Conservation (phyloP, 2,797 vertebrate species). For the Urocyon cinereoargenteus region DNA sequence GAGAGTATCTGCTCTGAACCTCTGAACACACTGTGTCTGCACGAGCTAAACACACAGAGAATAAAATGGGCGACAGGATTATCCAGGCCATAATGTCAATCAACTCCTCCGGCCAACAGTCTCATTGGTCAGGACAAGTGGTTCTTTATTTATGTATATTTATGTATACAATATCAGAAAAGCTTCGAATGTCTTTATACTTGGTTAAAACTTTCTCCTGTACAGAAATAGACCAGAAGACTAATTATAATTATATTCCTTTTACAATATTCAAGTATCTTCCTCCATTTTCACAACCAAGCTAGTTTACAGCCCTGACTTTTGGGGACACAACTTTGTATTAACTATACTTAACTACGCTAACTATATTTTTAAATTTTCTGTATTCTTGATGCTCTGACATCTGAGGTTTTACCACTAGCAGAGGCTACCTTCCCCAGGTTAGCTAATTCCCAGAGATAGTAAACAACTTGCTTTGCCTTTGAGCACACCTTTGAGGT, state of each 20-base stretch:
- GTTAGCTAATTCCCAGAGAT: background rate
- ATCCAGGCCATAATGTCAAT: background rate
- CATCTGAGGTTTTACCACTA: background rate
- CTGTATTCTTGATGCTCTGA: background rate
- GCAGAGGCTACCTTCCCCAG: background rate
- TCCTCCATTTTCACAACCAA: background rate
- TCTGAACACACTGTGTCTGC: background rate
- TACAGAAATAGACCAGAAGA: background rate
- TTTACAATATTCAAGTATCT: background rate
- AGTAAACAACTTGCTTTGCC: background rate
- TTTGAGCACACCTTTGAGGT: background rate
- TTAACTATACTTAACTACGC: background rate
- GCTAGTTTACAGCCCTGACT: background rate
- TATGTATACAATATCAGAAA: background rate
- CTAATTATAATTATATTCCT: background rate
- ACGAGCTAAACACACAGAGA: background rate
- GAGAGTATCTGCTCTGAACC: background rate
- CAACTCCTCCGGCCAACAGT: background rate
- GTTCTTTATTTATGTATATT: background rate
- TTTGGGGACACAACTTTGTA: background rate
- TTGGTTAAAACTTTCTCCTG: background rate
- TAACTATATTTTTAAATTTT: background rate
- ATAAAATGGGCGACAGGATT: background rate
- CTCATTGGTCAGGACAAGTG: background rate
- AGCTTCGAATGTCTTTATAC: background rate